A percentile compares a stretch with the other conserved stretches of the same genome.
These are phyloP conservation scores for Leptestheria dahalacensis DNA, from an alignment of 1,140 invertebrate genomes.

Conservation along the genomic window DNA sequence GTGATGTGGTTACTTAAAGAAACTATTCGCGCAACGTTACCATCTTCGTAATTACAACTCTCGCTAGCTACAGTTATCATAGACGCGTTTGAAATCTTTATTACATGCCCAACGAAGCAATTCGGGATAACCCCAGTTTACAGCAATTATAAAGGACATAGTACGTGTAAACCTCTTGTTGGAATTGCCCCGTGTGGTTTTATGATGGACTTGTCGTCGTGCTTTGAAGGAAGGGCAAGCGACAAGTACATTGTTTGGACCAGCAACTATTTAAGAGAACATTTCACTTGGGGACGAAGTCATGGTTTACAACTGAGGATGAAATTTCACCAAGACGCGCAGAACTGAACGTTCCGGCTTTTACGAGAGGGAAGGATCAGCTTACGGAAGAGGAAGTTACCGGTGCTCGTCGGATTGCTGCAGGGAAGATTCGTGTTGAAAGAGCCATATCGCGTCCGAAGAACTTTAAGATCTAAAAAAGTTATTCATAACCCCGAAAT, in stretches of 20 bases:
- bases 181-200: not conserved
- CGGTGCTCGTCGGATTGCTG: not conserved
- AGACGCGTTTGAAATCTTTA: not conserved
- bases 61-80: not conserved
- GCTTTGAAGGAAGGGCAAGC: not conserved
- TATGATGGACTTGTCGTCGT: not conserved
- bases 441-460: not conserved
- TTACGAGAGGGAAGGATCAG: not conserved
- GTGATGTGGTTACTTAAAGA: not conserved
- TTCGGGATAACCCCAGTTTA: not conserved
- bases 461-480: not conserved
- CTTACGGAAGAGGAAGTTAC: not conserved
- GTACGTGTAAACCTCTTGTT: not conserved
- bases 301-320: not conserved
- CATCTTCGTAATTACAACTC: not conserved
- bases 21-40: not conserved
- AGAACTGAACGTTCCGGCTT: not conserved
- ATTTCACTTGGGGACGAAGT: not conserved
- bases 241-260: not conserved
- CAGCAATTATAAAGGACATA: not conserved
- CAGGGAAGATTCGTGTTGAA: not conserved
- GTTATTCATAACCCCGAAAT: not conserved
- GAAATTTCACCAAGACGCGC: not conserved
- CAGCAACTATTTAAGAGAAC: not conserved
- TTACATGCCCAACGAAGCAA: not conserved